A percentile compares a stretch with the other conserved stretches of the same genome.
These are phyloP conservation scores for Lasioglossum oenotherae DNA, from an alignment of 2,888 invertebrate genomes.

Conservation along the genomic window DNA sequence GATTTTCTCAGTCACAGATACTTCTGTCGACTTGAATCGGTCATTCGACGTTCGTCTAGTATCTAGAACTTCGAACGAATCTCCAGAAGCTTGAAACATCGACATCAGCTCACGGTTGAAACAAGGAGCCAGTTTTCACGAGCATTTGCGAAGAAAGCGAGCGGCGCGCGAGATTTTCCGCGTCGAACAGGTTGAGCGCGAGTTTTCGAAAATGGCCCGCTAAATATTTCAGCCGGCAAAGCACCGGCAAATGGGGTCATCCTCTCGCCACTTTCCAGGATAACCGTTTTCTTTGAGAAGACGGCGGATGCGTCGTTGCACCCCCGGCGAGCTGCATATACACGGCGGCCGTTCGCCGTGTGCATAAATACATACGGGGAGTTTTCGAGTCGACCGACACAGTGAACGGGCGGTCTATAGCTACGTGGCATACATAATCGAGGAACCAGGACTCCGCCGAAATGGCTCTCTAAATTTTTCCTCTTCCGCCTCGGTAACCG, in stretches of 20 bases:
- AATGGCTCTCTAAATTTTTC: conserved; percentile 42
- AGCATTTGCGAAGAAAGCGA: conserved; percentile 37
- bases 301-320: conserved; percentile 33
- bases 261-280: conserved; percentile 35
- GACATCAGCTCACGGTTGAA: background rate
- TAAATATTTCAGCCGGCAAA: conserved; percentile 72
- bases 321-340: conserved; percentile 28
- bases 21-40: background rate
- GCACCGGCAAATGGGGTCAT: conserved; percentile 39
- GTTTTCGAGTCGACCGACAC: conserved; percentile 30
- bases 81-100: background rate
- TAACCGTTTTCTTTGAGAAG: conserved; percentile 63
- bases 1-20: too few species aligned
- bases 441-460: background rate
- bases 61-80: background rate
- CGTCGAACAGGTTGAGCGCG: conserved; percentile 24
- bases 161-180: conserved; percentile 55
- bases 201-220: conserved; percentile 65
- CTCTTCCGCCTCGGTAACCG: conserved; percentile 10
- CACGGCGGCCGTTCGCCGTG: conserved; percentile 8
- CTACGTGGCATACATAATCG: conserved; percentile 55
- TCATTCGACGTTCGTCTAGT: background rate
- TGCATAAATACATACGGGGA: conserved; percentile 55
- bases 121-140: conserved; percentile 28
- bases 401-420: conserved; percentile 22